Evolutionary conservation across 2,113 vertebrate genomes (phyloP), one percentile per base, ranked within the genome.

Genomic region (Brachypteracias leptosomus): DNA sequence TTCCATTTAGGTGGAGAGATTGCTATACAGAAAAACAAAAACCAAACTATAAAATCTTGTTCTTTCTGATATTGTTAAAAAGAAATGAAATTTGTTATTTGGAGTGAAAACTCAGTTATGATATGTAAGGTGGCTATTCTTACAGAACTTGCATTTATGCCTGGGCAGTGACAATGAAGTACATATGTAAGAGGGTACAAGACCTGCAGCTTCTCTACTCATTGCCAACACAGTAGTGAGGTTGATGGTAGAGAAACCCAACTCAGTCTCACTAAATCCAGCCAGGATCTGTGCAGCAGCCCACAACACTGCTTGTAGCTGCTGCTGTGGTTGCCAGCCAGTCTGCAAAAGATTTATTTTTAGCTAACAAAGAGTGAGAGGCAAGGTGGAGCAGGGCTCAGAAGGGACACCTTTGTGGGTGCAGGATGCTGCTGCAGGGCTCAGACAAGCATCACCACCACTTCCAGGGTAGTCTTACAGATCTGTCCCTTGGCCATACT

Each of bases 331-430:
- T 29, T 26, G 38, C 44, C 55, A 44, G 31, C 11, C 46, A 77
- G 33, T 15, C 65, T 74, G 20, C 9, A 49, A 42, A 93, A 62
- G 20, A 51, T 9, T 25, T 33, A 31, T 0, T 70, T 65, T 68
- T 47, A 62, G 36, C n/a, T 21, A 16, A 46, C 2, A 13, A 47
- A 51, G 18, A 13, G 3, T 20, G 20, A 65, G 77, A 61, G 24
- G 29, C 21, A 44, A 75, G 46, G 10, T 16, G 6, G 10, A 76
- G 16, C 0, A 1, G 18, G 19, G 5, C 14, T 42, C 0, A 0
- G 35, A 51, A 24, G 13, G 13, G 42, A 3, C 21, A 42, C 2
- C 5, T 54, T 46, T 51, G 21, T 1, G 0, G 1, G 21, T 2
- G 2, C 14, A 46, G 17, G 8, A n/a, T 46, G 16, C 33, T 59